phyloP scores from a whole-genome alignment of 2,113 vertebrate species.

The Romanogobio albipinnatus region DNA sequence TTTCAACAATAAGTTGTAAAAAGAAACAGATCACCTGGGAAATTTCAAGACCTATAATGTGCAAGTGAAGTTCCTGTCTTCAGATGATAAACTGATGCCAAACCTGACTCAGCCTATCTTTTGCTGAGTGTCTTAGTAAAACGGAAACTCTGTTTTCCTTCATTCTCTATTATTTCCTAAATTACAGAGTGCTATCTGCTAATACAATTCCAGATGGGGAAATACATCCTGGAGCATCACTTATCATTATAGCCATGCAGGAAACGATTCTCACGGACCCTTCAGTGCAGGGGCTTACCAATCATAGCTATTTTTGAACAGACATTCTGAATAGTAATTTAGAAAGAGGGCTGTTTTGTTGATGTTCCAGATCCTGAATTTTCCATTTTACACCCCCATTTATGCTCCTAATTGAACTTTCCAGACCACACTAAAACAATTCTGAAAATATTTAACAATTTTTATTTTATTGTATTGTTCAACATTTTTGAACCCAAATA shows the following conservation, averaged over 20 bases:
- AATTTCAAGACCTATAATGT: constrained; percentile 34
- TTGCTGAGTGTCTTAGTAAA: constrained; percentile 18
- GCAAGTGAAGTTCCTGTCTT: not conserved
- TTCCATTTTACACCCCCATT: not conserved
- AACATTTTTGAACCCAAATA: not conserved
- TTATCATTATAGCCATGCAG: constrained; percentile 35
- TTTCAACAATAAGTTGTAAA: constrained; percentile 7
- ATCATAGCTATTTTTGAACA: constrained; percentile 29
- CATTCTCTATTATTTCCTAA: constrained; percentile 34
- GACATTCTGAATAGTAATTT: constrained; percentile 18
- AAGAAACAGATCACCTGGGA: constrained; percentile 15
- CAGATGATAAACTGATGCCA: constrained; percentile 14
- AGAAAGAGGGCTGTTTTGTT: constrained; percentile 12
- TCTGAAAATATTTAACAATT: no score
- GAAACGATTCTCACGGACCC: constrained; percentile 16
- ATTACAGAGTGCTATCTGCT: constrained; percentile 26
- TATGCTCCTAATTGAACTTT: constrained; percentile 10
- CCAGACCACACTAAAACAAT: constrained; percentile 2
- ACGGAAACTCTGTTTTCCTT: constrained; percentile 19
- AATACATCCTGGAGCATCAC: not conserved
- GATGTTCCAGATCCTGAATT: constrained; percentile 13
- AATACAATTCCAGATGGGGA: constrained; percentile 10
- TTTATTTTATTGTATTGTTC: not conserved
- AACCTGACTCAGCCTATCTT: constrained; percentile 22
- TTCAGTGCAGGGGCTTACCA: constrained; percentile 17